Evolutionary conservation across 30 jellyfish, hydroid and myxozoan genomes (phyloP).

Genomic region (Turritopsis dohrnii): DNA sequence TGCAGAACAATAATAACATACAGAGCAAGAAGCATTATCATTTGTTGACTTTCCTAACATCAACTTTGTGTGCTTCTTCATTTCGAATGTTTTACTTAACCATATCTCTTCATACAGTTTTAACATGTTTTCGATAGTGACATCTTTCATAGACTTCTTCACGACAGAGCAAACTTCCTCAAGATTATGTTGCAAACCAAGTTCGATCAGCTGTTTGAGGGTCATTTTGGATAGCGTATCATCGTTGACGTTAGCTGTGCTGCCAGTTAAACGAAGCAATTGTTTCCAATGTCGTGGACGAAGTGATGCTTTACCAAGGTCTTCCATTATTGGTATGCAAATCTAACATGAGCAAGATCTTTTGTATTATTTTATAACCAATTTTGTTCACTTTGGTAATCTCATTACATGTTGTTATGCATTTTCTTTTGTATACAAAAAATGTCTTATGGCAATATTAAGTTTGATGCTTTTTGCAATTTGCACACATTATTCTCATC

Average conservation of each 20-base stretch:
- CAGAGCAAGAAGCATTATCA: neutral
- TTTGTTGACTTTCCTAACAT: neutral
- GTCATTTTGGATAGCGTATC: slow-evolving; percentile 64
- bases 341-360: slow-evolving; percentile 33
- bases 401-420: too few relatives aligned
- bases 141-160: slow-evolving; percentile 71
- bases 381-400: neutral
- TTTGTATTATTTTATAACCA: neutral
- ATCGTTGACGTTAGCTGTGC: slow-evolving; percentile 65
- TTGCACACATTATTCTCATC: too few relatives aligned
- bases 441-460: too few relatives aligned
- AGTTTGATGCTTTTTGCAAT: too few relatives aligned
- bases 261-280: slow-evolving; percentile 69
- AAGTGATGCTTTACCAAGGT: slow-evolving; percentile 76
- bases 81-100: slow-evolving; percentile 72
- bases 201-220: slow-evolving; percentile 45
- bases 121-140: slow-evolving; percentile 68
- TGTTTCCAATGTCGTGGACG: slow-evolving; percentile 88
- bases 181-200: slow-evolving; percentile 77
- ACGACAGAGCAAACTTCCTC: slow-evolving; percentile 75
- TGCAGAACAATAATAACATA: neutral
- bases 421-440: too few relatives aligned
- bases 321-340: slow-evolving; percentile 85
- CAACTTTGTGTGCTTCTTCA: slow-evolving; percentile 59
- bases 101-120: slow-evolving; percentile 80